Evolutionary conservation across 2,888 invertebrate genomes (phyloP), one percentile per base, ranked within the genome.

Genomic region (Heliconius ismenius): DNA sequence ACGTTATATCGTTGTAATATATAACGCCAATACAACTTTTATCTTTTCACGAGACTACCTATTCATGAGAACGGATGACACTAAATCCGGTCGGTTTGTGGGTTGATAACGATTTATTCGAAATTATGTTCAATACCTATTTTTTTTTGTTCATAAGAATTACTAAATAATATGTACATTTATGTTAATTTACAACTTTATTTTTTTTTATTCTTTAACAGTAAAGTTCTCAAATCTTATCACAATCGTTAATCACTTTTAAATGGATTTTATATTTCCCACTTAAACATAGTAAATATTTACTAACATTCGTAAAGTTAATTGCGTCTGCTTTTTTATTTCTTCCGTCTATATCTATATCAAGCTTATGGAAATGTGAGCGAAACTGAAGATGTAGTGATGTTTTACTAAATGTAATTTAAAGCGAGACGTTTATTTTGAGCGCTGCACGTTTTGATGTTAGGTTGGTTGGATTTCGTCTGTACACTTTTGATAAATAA

Each of bases 51-150:
- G 32, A 32, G 32, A 32, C 62, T 73, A 60, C 49, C 73, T 67
- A 70, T 73, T 76, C 74, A 76, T 70, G 49, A 49, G 43, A 74
- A 60, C 76, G 76, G 74, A 76, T 76, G 76, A 74, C 76, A 76
- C 70, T 26, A 74, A 74, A 78, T 76, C 76, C 76, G 76, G 78
- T 76, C 36, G 60, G 73, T 74, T 54, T 70, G 78, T 62, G 43
- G 24, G 9, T 32, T 49, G 76, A 78, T 78, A 78, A 76, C 65
- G 39, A 65, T 73, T 73, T 60, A 39, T 36, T 43, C 24, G 49
- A 15, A 76, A 65, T 69, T 11, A 15, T 43, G 18, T 62, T 36
- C 18, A 43, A 62, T 73, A 62, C 26, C 21, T 73, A 62, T 21
- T 36, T 62, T 39, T 26, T 62, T 73, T 39, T 24, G n/a, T 36